phyloP scores from a whole-genome alignment of 1,140 invertebrate genomes.

The Drosophila rhopaloa region DNA sequence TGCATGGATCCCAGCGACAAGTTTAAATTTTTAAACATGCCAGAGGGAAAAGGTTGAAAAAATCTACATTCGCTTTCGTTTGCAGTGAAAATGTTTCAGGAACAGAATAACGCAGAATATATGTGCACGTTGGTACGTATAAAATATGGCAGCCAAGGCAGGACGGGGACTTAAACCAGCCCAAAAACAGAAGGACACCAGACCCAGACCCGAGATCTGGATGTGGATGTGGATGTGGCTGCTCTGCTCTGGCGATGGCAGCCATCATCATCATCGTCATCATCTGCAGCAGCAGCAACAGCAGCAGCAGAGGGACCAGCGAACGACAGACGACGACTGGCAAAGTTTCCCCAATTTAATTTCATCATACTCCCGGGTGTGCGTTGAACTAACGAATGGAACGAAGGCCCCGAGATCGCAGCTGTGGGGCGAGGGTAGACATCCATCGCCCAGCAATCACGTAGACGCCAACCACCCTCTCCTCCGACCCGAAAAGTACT shows the following conservation, averaged over 20 bases:
- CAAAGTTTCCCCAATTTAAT: slow-evolving; percentile 84
- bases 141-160: slow-evolving; percentile 66
- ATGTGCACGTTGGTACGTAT: slow-evolving; percentile 20
- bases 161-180: slow-evolving; percentile 54
- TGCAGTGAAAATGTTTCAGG: slow-evolving; percentile 54
- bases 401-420: slow-evolving; percentile 46
- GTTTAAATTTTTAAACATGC: slow-evolving; percentile 80
- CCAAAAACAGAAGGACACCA: slow-evolving; percentile 60
- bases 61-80: slow-evolving; percentile 83
- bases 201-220: slow-evolving; percentile 4
- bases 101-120: slow-evolving; percentile 37
- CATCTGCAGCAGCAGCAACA: slow-evolving; percentile 14
- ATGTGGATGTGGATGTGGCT: slow-evolving; percentile 37
- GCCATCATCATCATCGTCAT: slow-evolving; percentile 60
- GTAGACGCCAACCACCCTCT: slow-evolving; percentile 54
- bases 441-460: slow-evolving; percentile 73
- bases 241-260: slow-evolving; percentile 71
- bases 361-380: slow-evolving; percentile 83
- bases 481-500: slow-evolving; percentile 25
- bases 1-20: slow-evolving; percentile 45
- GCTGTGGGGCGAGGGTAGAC: slow-evolving; percentile 41
- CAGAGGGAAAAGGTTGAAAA: slow-evolving; percentile 57
- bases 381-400: slow-evolving; percentile 78
- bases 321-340: slow-evolving; percentile 45
- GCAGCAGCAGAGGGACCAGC: slow-evolving; percentile 26